Evolutionary conservation across 1,140 invertebrate species (phyloP), one percentile per base, ranked within the genome.

Genomic region (Drosophila tani): DNA sequence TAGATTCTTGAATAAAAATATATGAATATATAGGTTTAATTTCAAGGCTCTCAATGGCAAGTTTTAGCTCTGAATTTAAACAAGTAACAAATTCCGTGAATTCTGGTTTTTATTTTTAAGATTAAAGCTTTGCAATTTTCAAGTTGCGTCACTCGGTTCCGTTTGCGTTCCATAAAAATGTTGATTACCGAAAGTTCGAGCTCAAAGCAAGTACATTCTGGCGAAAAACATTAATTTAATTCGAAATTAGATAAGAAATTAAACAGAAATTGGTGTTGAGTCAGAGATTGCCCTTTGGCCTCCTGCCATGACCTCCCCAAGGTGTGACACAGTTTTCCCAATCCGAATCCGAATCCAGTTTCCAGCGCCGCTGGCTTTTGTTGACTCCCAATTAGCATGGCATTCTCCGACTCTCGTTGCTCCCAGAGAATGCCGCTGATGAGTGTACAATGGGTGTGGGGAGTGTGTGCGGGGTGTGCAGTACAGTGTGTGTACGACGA

Each of bases 241-340:
- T 21, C 0, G 14, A 21, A 55, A 55, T 6, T 24, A 21, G 35
- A 40, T 24, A 56, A 24, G 14, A 24, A 32, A 6, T 24, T 24
- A 21, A 24, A 6, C 3, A 24, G 32, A 40, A 24, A 2, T 21
- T 24, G 5, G 8, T 21, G 14, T 38, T 35, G 32, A 35, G 32
- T 56, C 19, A 11, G 19, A 2, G 32, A 56, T n/a, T 56, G 53
- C 62, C 51, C 38, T 43, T 55, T 27, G 9, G 12, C n/a, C 9
- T 14, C 55, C 53, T 59, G 69, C 17, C 66, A 41, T 73, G 69
- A 59, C 69, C 68, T 71, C 57, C 35, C 9, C 14, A 29, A 73
- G 68, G 70, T 69, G 70, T 74, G 70, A 74, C 70, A 74, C 70
- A 74, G 68, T 74, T 73, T 69, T 73, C 46, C 40, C 21, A 40